phyloP scores from a whole-genome alignment of 2,888 invertebrate species.

The Ornithoptera alexandrae region DNA sequence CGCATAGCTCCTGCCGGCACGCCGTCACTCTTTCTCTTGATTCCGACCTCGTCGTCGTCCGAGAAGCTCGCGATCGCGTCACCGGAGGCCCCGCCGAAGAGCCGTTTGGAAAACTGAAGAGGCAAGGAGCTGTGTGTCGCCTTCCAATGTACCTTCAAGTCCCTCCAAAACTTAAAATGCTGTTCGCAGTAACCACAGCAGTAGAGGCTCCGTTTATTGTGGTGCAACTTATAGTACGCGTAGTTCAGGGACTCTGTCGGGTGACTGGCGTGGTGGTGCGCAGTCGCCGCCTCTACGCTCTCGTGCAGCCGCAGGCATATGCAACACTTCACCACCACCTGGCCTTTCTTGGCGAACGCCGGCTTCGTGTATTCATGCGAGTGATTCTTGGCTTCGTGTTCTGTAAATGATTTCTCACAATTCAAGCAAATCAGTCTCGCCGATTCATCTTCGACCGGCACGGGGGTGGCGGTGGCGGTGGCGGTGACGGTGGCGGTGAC shows the following conservation, averaged over 20 bases:
- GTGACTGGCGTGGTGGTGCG: constrained; percentile 58
- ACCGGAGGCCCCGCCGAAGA: neutral
- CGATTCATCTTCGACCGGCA: constrained; percentile 13
- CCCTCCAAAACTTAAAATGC: constrained; percentile 44
- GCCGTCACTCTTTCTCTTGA: constrained; percentile 3
- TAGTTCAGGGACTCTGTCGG: constrained; percentile 46
- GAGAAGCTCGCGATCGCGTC: constrained; percentile 28
- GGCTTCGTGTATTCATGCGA: constrained; percentile 44
- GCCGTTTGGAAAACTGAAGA: constrained; percentile 35
- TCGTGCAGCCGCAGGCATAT: constrained; percentile 57
- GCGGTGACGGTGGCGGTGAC: too few species aligned
- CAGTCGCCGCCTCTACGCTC: constrained; percentile 47
- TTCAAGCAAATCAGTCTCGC: constrained; percentile 50
- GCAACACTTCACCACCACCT: constrained; percentile 67
- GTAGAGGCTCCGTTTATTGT: constrained; percentile 40
- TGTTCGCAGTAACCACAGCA: constrained; percentile 47
- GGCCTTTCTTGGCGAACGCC: constrained; percentile 54
- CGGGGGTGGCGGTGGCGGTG: too few species aligned
- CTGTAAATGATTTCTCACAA: constrained; percentile 51
- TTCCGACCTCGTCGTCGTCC: constrained; percentile 29
- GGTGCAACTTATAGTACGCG: constrained; percentile 46
- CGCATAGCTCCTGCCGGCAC: constrained; percentile 29
- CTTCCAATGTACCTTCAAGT: constrained; percentile 49
- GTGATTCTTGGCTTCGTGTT: constrained; percentile 42
- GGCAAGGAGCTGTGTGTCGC: constrained; percentile 41